Evolutionary conservation across 2,797 vertebrate genomes (phyloP).

Genomic region (Mormyrus hasselquistii): DNA sequence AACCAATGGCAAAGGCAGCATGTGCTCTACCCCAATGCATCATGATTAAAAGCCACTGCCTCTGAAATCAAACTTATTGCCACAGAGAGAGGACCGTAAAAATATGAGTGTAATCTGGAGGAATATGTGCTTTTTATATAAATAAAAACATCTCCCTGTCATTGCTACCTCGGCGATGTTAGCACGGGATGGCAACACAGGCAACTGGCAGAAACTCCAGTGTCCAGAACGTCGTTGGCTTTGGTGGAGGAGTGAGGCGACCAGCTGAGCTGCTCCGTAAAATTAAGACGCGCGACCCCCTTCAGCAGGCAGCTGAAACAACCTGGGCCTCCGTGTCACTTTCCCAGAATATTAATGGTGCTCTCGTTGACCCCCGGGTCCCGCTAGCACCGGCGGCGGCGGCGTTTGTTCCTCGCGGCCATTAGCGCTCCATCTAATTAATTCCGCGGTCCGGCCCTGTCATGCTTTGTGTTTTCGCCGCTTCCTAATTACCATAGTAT

Average conservation of each 20-base stretch:
- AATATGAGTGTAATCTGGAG: neutral
- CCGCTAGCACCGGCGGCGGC: neutral
- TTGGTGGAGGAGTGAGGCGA: neutral
- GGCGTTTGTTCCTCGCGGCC: conserved; percentile 17
- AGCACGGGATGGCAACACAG: conserved; percentile 39
- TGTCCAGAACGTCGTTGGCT: neutral
- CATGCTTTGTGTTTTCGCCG: conserved; percentile 8
- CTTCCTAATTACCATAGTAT: conserved; percentile 33
- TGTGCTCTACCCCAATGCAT: neutral
- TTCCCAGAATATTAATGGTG: conserved; percentile 51
- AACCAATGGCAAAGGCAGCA: conserved; percentile 43
- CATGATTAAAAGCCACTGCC: neutral
- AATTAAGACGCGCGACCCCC: conserved; percentile 33
- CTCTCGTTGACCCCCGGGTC: conserved; percentile 19
- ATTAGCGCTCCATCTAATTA: conserved; percentile 42
- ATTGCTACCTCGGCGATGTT: neutral
- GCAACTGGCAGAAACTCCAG: conserved; percentile 46
- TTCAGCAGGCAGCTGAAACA: conserved; percentile 50
- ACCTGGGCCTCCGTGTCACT: conserved; percentile 39
- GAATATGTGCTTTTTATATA: neutral
- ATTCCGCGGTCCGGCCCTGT: conserved; percentile 25
- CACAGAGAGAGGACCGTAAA: neutral
- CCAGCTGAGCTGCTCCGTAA: neutral
- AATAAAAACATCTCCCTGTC: neutral
- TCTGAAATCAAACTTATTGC: neutral